phyloP scores from a whole-genome alignment of 2,113 vertebrate genomes.

The Microtus oregoni region DNA sequence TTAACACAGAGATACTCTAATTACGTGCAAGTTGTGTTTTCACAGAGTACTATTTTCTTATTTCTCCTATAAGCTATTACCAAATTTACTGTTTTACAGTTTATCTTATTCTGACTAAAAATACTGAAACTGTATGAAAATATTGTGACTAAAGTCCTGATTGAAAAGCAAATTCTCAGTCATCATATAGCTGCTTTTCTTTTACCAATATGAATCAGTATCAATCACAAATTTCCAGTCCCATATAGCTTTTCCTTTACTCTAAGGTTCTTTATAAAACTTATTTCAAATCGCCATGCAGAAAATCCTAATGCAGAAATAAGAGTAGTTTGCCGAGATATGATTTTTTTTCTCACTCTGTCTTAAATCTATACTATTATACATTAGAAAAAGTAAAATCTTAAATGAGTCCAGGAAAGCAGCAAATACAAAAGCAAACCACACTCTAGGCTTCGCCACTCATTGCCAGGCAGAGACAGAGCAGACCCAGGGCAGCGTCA shows the following conservation, averaged over 20 bases:
- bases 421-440: conserved; percentile 43
- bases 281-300: background rate
- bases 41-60: conserved; percentile 65
- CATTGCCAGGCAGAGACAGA: background rate
- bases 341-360: background rate
- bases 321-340: background rate
- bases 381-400: background rate
- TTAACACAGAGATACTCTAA: conserved; percentile 68
- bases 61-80: conserved; percentile 52
- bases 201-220: conserved; percentile 6
- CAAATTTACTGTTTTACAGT: conserved; percentile 57
- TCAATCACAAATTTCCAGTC: conserved; percentile 30
- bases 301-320: background rate
- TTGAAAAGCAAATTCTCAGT: conserved; percentile 55
- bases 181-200: conserved; percentile 40
- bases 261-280: conserved; percentile 22
- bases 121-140: conserved; percentile 40
- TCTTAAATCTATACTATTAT: background rate
- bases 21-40: conserved; percentile 61
- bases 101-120: conserved; percentile 60
- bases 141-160: conserved; percentile 39
- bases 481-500: background rate
- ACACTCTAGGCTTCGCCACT: background rate
- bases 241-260: background rate
- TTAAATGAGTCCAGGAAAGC: conserved; percentile 41